Evolutionary conservation across 2,797 vertebrate species (phyloP).

Genomic region (Neosilurus mollespiculum): DNA sequence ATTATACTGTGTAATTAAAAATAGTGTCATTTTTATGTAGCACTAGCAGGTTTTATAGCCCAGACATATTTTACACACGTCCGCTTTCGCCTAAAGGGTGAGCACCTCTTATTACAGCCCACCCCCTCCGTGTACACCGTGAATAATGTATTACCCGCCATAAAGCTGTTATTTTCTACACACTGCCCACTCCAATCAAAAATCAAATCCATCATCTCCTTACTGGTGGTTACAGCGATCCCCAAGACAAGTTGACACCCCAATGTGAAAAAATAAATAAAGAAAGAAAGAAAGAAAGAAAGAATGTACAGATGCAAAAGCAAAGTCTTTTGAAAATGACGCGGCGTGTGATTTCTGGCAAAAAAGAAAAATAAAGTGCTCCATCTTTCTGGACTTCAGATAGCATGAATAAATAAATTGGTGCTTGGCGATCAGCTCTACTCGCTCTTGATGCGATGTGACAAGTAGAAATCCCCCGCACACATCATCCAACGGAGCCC

Average conservation of each 20-base stretch:
- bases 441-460: slow-evolving; percentile 47
- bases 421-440: slow-evolving; percentile 20
- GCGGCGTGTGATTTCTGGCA: too few species aligned
- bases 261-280: neutral
- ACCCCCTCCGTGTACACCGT: slow-evolving; percentile 7
- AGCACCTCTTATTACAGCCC: slow-evolving; percentile 44
- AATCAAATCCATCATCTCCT: slow-evolving; percentile 46
- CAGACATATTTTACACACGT: slow-evolving; percentile 12
- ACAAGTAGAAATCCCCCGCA: slow-evolving; percentile 44
- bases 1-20: neutral
- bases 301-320: neutral
- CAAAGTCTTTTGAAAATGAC: neutral
- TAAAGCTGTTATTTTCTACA: slow-evolving; percentile 42
- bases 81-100: slow-evolving; percentile 31
- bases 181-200: slow-evolving; percentile 28
- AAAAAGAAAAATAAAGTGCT: slow-evolving; percentile 4
- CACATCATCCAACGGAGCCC: slow-evolving; percentile 17
- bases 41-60: too few species aligned
- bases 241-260: neutral
- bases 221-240: slow-evolving; percentile 5
- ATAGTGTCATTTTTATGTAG: neutral
- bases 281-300: neutral
- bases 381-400: slow-evolving; percentile 39
- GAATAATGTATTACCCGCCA: slow-evolving; percentile 48
- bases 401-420: slow-evolving; percentile 51